Base-by-base conservation (phyloP, 2,113 vertebrate species). In the Microcebus jonahi region DNA sequence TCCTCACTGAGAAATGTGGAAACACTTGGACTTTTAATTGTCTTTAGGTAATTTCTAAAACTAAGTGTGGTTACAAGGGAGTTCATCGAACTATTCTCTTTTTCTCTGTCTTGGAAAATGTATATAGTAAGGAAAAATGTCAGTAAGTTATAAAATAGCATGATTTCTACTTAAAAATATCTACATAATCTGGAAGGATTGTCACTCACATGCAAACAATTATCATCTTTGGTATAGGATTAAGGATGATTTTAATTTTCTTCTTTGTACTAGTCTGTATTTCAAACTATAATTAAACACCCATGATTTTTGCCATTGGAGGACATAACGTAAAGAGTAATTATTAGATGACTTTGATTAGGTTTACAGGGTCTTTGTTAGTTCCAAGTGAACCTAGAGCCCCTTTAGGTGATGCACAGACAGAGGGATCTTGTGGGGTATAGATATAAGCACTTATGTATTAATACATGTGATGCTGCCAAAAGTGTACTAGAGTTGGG, bases 391-490 rank as follows among this genome's bases (percentile, higher is more conserved):
- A 67, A 23, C 23, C 5, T 31, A 27, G 82, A 85, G 36, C 53
- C 53, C 29, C 15, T n/a, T 65, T 31, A 2, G 90, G 65, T 67
- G 45, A 3, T 23, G 14, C 0, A 8, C 31, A 36, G 84, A 75
- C 48, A 39, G 53, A 85, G 75, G 31, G 23, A 11, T 77, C 79
- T 50, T 20, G 2, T 1, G 25, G 75, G 36, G n/a, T n/a, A 9
- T 42, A 9, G 48, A 4, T 21, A n/a, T 0, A 31, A 76, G 27
- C 13, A 6, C 17, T 20, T 10, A 5, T 0, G 2, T 57, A 57
- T 57, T 57, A 57, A 57, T 4, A 20, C 42, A 20, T 31, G 84
- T 14, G 36, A 13, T 50, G 48, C 21, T 27, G 36, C 23, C 39
- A 31, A 1, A 20, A 29, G 15, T 12, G 21, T 11, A 10, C 29